A percentile compares a stretch with the other conserved stretches of the same genome.
Conservation (phyloP, 2,797 vertebrate genomes). For the Poeciliopsis infans region DNA sequence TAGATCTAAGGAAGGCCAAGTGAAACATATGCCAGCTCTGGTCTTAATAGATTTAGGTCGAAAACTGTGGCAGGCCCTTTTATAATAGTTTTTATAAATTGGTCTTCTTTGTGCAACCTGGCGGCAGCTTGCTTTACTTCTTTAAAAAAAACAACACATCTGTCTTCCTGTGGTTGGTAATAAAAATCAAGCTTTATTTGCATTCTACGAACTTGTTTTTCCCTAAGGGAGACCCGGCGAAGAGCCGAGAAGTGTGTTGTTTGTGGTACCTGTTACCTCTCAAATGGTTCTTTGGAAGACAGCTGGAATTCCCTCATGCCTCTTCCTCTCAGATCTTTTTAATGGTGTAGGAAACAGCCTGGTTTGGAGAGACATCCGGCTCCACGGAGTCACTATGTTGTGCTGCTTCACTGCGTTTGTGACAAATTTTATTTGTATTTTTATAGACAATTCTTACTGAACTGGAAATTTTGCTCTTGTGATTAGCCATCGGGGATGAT, state of each 20-base stretch:
- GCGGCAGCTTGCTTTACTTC: slow-evolving; percentile 6
- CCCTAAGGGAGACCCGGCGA: slow-evolving; percentile 36
- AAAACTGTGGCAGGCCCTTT: slow-evolving; percentile 35
- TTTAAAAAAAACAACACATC: slow-evolving; percentile 8
- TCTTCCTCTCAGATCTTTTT: slow-evolving; percentile 63
- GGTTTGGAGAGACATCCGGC: slow-evolving; percentile 52
- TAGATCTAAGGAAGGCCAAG: slow-evolving; percentile 51
- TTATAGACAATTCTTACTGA: slow-evolving; percentile 72
- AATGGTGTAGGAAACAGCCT: slow-evolving; percentile 69
- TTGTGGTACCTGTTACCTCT: slow-evolving; percentile 75
- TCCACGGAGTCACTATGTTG: slow-evolving; percentile 49
- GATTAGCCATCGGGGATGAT: slow-evolving; percentile 69
- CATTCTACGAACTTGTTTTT: slow-evolving; percentile 34
- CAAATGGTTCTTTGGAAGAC: slow-evolving; percentile 72
- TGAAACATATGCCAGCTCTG: slow-evolving; percentile 44
- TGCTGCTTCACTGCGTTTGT: slow-evolving; percentile 65
- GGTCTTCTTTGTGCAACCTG: slow-evolving; percentile 15
- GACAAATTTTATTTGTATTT: slow-evolving; percentile 73
- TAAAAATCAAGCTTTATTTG: slow-evolving; percentile 40
- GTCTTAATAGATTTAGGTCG: slow-evolving; percentile 52
- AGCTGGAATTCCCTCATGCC: slow-evolving; percentile 70
- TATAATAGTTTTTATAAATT: slow-evolving; percentile 25
- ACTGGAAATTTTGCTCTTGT: slow-evolving; percentile 65
- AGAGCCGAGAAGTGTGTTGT: slow-evolving; percentile 53
- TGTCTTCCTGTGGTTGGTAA: slow-evolving; percentile 36